Base-by-base conservation (phyloP, 2,797 vertebrate genomes). In the Artibeus jamaicensis region DNA sequence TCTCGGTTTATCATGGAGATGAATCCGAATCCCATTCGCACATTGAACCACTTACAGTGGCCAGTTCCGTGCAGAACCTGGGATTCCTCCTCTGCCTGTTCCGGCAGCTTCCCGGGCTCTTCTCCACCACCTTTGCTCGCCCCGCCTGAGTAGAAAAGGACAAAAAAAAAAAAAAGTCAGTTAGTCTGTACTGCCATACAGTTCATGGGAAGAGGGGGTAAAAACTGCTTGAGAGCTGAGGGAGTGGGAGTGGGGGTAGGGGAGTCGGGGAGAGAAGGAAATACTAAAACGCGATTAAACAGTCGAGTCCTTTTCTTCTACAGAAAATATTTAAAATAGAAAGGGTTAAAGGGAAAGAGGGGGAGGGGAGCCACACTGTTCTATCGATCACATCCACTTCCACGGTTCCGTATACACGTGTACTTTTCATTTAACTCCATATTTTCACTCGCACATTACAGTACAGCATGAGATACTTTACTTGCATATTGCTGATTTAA, bases 41-140 rank as follows among this genome's bases (percentile, higher is more conserved):
- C 99, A 98, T 99, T 99, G 98, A 99, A 99, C 99, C 99, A 99
- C 97, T 99, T 99, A 98, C 99, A 99, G 99, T 99, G 99, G 98
- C 99, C 99, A 93, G 99, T 98, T 97, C 99, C 99, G 93, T 99
- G 99, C 98, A 99, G 98, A 98, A 99, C 95, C 98, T 99, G 99
- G 98, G 99, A 98, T 97, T 99, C 99, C 94, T 98, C 98, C 98
- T 99, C 98, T 84, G 99, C 99, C 88, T 98, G 99, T 98, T 99
- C 99, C 85, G 98, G 98, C 99, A 99, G 98, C 98, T 99, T 99
- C 98, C 99, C 99, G 97, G 99, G 98, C 97, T 99, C 99, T 98
- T 99, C 99, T 98, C 99, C 99, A 96, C 98, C 98, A 99, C 99
- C 99, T 99, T 99, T 99, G 98, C 99, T 98, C 98, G 99, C 99